Conservation (phyloP, 1,140 invertebrate genomes). For the Sarcophaga peregrina region DNA sequence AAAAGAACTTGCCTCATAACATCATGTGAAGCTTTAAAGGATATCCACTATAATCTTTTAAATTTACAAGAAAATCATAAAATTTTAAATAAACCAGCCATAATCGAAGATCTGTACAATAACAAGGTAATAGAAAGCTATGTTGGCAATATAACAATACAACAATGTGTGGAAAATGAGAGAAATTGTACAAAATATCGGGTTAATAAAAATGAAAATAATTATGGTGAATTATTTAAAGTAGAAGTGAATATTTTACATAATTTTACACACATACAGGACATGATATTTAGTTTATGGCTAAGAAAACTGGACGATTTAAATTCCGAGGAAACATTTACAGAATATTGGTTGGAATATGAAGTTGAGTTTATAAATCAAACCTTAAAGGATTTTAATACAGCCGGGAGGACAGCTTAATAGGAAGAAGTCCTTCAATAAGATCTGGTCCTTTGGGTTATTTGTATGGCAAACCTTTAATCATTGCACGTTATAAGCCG, state of each 20-base stretch:
- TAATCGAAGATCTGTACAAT: neutral
- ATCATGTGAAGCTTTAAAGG: slow-evolving; percentile 28
- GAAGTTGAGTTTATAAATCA: slow-evolving; percentile 29
- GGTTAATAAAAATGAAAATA: too few relatives aligned
- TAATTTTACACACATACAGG: slow-evolving; percentile 15
- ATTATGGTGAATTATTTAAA: neutral
- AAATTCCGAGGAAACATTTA: neutral
- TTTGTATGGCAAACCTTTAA: slow-evolving; percentile 51
- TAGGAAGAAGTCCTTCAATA: neutral
- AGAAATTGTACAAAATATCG: neutral
- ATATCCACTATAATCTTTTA: neutral
- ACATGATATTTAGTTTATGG: neutral
- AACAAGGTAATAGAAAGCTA: neutral
- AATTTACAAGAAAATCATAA: slow-evolving; percentile 35
- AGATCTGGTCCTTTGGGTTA: slow-evolving; percentile 59
- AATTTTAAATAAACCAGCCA: slow-evolving; percentile 25
- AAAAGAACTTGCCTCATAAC: slow-evolving; percentile 49
- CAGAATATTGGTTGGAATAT: slow-evolving; percentile 41
- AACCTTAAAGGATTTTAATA: slow-evolving; percentile 12
- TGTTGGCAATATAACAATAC: neutral
- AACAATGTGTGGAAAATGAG: neutral
- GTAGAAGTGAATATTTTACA: slow-evolving; percentile 8
- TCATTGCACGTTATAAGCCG: slow-evolving; percentile 47
- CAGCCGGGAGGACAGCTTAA: neutral
- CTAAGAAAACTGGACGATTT: neutral